Conservation (phyloP, 2,888 invertebrate species). For the Hipparchia sbordonii region DNA sequence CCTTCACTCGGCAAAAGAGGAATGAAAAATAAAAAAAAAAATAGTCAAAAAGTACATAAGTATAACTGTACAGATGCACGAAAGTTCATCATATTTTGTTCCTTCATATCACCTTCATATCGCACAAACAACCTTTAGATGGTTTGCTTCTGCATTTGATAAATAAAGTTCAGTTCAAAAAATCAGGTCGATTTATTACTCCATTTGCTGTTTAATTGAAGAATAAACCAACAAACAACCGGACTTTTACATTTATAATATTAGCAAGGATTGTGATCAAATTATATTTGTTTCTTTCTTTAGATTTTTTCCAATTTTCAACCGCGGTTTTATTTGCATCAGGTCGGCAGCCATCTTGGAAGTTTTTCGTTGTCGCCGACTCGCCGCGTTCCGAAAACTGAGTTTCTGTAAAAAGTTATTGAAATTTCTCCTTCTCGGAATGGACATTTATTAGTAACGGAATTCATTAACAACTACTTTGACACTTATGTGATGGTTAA, state of each 20-base stretch:
- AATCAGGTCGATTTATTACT: too few relatives aligned
- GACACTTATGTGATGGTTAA: constrained; percentile 34
- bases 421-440: constrained; percentile 70
- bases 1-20: background rate
- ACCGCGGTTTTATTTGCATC: constrained; percentile 70
- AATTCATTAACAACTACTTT: constrained; percentile 39
- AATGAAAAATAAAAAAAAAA: background rate
- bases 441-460: constrained; percentile 65
- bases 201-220: too few relatives aligned
- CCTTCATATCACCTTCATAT: too few relatives aligned
- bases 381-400: constrained; percentile 44
- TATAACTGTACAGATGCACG: too few relatives aligned
- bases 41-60: too few relatives aligned
- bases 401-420: constrained; percentile 52
- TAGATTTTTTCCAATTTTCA: constrained; percentile 61
- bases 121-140: too few relatives aligned
- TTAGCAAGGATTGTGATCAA: too few relatives aligned
- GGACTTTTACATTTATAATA: too few relatives aligned
- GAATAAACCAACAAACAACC: too few relatives aligned
- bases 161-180: too few relatives aligned
- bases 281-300: constrained; percentile 53
- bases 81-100: too few relatives aligned
- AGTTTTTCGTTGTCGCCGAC: constrained; percentile 49
- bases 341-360: constrained; percentile 46
- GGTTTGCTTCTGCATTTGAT: too few relatives aligned